phyloP scores from a whole-genome alignment of 2,797 vertebrate species.

The Microchirus variegatus region DNA sequence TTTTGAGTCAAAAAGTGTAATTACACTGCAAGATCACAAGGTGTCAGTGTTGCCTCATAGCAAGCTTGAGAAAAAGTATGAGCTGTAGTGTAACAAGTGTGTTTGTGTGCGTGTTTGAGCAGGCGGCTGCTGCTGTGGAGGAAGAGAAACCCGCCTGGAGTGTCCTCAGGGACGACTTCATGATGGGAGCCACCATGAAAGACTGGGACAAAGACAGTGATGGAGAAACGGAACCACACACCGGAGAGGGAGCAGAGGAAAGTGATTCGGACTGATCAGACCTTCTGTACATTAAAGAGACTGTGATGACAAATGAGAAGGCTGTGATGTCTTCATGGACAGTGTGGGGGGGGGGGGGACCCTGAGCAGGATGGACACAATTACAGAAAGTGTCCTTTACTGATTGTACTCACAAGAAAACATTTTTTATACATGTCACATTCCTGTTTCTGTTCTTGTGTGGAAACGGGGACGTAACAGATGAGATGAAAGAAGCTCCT shows the following conservation, averaged over 20 bases:
- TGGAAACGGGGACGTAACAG: neutral
- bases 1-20: slow-evolving; percentile 1
- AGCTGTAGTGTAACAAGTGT: neutral
- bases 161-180: slow-evolving; percentile 92
- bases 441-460: neutral
- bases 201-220: slow-evolving; percentile 95
- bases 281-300: neutral
- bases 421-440: neutral
- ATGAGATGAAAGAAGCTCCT: neutral
- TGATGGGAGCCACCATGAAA: slow-evolving; percentile 97
- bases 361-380: neutral
- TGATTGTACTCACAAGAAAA: neutral
- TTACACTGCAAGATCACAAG: slow-evolving; percentile 24
- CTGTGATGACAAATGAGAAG: neutral
- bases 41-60: slow-evolving; percentile 40
- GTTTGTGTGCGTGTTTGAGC: neutral
- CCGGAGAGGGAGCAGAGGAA: slow-evolving; percentile 27
- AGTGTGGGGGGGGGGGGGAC: neutral
- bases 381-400: neutral
- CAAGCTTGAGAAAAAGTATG: neutral
- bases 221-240: slow-evolving; percentile 18
- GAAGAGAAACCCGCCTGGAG: slow-evolving; percentile 87
- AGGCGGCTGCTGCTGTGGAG: slow-evolving; percentile 51
- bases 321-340: slow-evolving; percentile 4
- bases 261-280: slow-evolving; percentile 76